Evolutionary conservation across 64 coral and sea anemone species (phyloP).

Genomic region (Anthopleura sola): DNA sequence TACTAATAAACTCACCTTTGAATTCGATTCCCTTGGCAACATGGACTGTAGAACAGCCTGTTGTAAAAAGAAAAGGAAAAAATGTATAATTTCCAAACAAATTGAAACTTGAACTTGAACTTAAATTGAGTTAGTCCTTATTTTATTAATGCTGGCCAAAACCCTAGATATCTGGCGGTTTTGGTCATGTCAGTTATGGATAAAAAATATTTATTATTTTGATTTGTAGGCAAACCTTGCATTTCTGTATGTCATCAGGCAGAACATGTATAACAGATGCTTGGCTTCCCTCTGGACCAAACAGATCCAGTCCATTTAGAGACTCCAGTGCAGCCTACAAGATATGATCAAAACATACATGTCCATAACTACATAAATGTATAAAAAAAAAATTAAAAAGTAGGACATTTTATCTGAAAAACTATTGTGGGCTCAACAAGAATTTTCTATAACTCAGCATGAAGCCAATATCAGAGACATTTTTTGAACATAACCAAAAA

Average conservation of each 20-base stretch:
- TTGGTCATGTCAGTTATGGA: neutral
- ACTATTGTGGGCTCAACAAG: too few species aligned
- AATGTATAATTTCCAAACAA: neutral
- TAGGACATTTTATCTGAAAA: too few species aligned
- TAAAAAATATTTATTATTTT: neutral
- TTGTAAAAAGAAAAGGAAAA: neutral
- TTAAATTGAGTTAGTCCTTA: too few species aligned
- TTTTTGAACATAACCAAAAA: too few species aligned
- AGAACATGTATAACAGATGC: conserved; percentile 91
- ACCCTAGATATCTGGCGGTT: too few species aligned
- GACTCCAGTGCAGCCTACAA: conserved; percentile 87
- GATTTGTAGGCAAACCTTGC: conserved; percentile 55
- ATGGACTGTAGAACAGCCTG: conserved; percentile 98
- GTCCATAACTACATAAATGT: too few species aligned
- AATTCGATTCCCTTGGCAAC: conserved; percentile 96
- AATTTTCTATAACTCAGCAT: too few species aligned
- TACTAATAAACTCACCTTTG: conserved; percentile 51
- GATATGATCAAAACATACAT: neutral
- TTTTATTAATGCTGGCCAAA: too few species aligned
- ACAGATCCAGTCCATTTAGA: conserved; percentile 92
- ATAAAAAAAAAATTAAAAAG: too few species aligned
- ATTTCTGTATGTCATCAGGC: conserved; percentile 96
- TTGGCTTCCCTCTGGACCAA: conserved; percentile 84
- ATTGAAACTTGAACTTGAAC: neutral
- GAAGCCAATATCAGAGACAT: too few species aligned